phyloP scores from a whole-genome alignment of 92 coral and sea anemone species.

The Epizoanthus illoricatus region DNA sequence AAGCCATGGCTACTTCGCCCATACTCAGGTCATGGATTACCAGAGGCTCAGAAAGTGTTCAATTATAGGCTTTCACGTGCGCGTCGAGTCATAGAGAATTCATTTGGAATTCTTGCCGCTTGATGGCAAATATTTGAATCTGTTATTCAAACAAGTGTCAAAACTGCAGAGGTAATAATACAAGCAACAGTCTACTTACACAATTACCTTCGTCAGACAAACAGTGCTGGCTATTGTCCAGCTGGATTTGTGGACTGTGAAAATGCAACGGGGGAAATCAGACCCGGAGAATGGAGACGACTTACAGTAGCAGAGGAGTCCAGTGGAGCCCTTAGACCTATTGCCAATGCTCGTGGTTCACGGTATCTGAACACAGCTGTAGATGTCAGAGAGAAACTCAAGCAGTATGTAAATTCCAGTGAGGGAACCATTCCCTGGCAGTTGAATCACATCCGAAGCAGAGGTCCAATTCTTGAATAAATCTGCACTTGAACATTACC shows the following conservation, averaged over 20 bases:
- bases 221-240: slow-evolving; percentile 33
- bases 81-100: slow-evolving; percentile 29
- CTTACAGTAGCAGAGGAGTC: neutral
- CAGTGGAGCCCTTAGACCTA: slow-evolving; percentile 9
- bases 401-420: slow-evolving; percentile 10
- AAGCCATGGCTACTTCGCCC: neutral
- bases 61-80: slow-evolving; percentile 46
- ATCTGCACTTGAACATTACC: neutral
- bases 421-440: slow-evolving; percentile 31
- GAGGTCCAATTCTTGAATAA: slow-evolving; percentile 2
- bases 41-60: slow-evolving; percentile 9
- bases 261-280: slow-evolving; percentile 2
- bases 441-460: slow-evolving; percentile 15
- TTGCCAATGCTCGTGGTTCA: neutral
- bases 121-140: slow-evolving; percentile 36
- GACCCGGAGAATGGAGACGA: slow-evolving; percentile 28
- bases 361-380: slow-evolving; percentile 9
- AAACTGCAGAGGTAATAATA: slow-evolving; percentile 31
- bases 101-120: slow-evolving; percentile 41
- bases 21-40: no score
- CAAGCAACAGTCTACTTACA: slow-evolving; percentile 31
- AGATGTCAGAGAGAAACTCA: slow-evolving; percentile 13
- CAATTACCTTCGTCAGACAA: slow-evolving; percentile 38
- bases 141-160: slow-evolving; percentile 39
- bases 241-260: slow-evolving; percentile 34